phyloP scores from a whole-genome alignment of 1,140 invertebrate species.

The Drosophila leontia region DNA sequence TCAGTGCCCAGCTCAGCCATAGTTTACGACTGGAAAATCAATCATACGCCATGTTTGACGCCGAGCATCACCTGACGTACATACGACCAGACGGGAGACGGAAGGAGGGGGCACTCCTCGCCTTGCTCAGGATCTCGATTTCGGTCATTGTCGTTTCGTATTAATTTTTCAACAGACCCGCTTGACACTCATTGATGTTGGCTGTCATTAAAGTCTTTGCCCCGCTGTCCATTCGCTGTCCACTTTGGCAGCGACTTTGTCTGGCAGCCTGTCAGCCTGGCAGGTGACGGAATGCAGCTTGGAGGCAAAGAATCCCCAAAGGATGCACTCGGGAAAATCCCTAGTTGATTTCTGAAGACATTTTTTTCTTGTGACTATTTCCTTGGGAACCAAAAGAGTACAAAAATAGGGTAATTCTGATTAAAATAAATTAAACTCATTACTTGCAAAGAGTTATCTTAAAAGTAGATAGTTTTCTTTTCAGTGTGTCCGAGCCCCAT shows the following conservation, averaged over 20 bases:
- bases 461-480: background rate
- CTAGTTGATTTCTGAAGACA: background rate
- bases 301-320: slow-evolving; percentile 20
- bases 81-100: background rate
- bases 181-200: slow-evolving; percentile 74
- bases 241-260: slow-evolving; percentile 40
- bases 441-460: background rate
- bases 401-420: rapidly evolving
- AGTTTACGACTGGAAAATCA: slow-evolving; percentile 78
- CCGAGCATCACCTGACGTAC: slow-evolving; percentile 40
- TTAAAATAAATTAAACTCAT: background rate
- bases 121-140: background rate
- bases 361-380: background rate
- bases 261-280: slow-evolving; percentile 9
- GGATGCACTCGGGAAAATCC: slow-evolving; percentile 10
- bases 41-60: slow-evolving; percentile 78
- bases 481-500: background rate
- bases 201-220: slow-evolving; percentile 55
- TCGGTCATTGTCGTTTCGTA: slow-evolving; percentile 51
- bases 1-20: slow-evolving; percentile 39
- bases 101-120: background rate
- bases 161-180: slow-evolving; percentile 71
- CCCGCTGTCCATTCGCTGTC: slow-evolving; percentile 55
- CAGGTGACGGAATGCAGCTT: slow-evolving; percentile 31
- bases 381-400: no score